Percentiles rank a stretch among this genome's conserved stretches.
These are phyloP conservation scores for Leptarthrus brevirostris DNA, from an alignment of 2,888 invertebrate genomes.

Conservation along the genomic window DNA sequence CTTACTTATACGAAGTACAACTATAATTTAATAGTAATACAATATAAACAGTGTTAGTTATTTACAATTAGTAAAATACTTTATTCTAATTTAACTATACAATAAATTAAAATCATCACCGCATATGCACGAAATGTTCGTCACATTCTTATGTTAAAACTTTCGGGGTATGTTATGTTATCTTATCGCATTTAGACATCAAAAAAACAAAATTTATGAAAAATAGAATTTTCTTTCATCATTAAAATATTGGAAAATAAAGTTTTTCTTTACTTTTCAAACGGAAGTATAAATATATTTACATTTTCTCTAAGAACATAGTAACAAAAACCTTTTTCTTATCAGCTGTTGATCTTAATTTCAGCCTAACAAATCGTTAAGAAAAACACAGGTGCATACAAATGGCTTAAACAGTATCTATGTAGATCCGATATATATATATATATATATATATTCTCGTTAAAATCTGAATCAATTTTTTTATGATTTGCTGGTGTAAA, in stretches of 20 bases:
- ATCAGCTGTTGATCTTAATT: not conserved
- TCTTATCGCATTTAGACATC: constrained; percentile 25
- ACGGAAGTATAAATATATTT: not conserved
- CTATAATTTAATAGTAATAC: constrained; percentile 47
- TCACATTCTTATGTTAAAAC: constrained; percentile 27
- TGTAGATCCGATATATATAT: too few relatives aligned
- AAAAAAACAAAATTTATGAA: not conserved
- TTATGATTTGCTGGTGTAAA: constrained; percentile 55
- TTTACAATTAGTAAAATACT: constrained; percentile 53
- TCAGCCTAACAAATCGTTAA: not conserved
- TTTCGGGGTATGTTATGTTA: constrained; percentile 24
- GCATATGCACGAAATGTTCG: constrained; percentile 35
- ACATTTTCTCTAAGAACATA: not conserved
- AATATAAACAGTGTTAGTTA: constrained; percentile 52
- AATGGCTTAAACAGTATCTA: too few relatives aligned
- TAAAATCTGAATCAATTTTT: constrained; percentile 31
- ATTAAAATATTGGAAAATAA: not conserved
- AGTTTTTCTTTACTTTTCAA: not conserved
- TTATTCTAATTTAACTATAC: constrained; percentile 45
- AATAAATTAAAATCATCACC: constrained; percentile 44
- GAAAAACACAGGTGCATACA: not conserved
- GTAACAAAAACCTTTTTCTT: not conserved
- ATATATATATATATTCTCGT: not conserved
- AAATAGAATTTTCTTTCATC: not conserved
- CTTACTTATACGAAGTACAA: constrained; percentile 49